Base-by-base conservation (phyloP, 1,140 invertebrate genomes). In the Tyrophagus putrescentiae region DNA sequence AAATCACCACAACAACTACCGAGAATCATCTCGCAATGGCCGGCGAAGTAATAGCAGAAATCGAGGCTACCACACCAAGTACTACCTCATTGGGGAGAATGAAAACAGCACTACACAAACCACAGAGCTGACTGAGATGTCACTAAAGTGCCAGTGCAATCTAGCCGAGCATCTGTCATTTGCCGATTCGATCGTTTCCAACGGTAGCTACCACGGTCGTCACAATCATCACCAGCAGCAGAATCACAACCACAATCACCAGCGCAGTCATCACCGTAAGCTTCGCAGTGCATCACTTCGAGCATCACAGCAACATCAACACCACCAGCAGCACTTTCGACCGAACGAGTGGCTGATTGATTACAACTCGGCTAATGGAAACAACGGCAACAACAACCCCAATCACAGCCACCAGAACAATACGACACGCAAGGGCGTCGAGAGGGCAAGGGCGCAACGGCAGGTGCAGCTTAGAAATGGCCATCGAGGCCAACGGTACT, bases 191-290 rank as follows among this genome's bases (percentile, higher is more conserved):
- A 42, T 21, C 3, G 6, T 42, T 5, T 21, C 18, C 25, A 5
- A 2, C 41, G 1, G 41, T 42, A 23, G 25, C 3, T 42, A n/a
- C 3, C 11, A 28, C 16, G 16, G 27, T 2, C 48, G 23, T 57
- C 54, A 39, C n/a, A 13, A n/a, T 39, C 36, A 57, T 57, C 52
- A 34, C 34, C 41, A 57, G 13, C 6, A 53, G 3, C 54, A 57
- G 5, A 5, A 57, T 33, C 41, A 57, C 7, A 5, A 5, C n/a
- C 32, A 25, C 18, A n/a, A 56, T 34, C 1, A n/a, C 16, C 11
- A 56, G 11, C 33, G 39, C 53, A 7, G 39, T 45, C 32, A 41
- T 21, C 16, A 57, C n/a, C 56, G n/a, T 25, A 27, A 13, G 25
- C 52, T 27, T 3, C 52, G 52, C 3, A 54, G 52, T 54, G 21